A percentile compares a stretch with the other conserved stretches of the same genome.
These are phyloP conservation scores for Catocala sponsa DNA, from an alignment of 2,888 invertebrate species.

Conservation along the genomic window DNA sequence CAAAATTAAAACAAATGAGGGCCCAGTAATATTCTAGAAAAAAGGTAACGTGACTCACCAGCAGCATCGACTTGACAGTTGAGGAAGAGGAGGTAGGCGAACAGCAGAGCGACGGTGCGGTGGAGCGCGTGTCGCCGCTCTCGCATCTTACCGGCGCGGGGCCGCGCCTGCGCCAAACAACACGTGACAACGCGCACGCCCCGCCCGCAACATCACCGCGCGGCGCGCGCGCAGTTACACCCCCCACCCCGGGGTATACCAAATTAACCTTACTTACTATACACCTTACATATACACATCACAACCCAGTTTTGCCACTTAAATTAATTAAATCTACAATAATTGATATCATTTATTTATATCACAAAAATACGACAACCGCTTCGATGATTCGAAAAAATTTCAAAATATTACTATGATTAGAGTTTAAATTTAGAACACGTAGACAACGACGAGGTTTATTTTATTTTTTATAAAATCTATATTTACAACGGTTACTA, in stretches of 20 bases:
- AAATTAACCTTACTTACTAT: conserved; percentile 72
- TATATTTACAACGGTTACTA: conserved; percentile 66
- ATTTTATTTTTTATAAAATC: conserved; percentile 41
- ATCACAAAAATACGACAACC: conserved; percentile 88
- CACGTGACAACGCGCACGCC: conserved; percentile 77
- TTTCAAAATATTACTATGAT: conserved; percentile 69
- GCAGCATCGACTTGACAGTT: conserved; percentile 80
- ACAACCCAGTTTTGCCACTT: conserved; percentile 88
- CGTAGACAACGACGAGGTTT: conserved; percentile 75
- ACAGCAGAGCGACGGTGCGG: conserved; percentile 82
- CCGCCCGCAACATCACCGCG: conserved; percentile 75
- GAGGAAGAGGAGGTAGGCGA: conserved; percentile 81
- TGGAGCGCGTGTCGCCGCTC: conserved; percentile 82
- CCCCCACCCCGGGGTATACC: conserved; percentile 46
- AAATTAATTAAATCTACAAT: conserved; percentile 60
- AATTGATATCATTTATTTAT: conserved; percentile 64
- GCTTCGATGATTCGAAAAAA: conserved; percentile 84
- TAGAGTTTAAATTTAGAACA: conserved; percentile 56
- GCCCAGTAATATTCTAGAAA: conserved; percentile 48
- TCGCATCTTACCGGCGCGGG: conserved; percentile 87
- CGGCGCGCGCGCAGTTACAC: conserved; percentile 69
- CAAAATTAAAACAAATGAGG: conserved; percentile 55
- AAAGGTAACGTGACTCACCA: conserved; percentile 70
- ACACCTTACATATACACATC: conserved; percentile 84
- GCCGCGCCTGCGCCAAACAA: conserved; percentile 85